These are phyloP conservation scores for Cyanocitta stelleri DNA, from an alignment of 2,113 vertebrate species.

Conservation along the genomic window DNA sequence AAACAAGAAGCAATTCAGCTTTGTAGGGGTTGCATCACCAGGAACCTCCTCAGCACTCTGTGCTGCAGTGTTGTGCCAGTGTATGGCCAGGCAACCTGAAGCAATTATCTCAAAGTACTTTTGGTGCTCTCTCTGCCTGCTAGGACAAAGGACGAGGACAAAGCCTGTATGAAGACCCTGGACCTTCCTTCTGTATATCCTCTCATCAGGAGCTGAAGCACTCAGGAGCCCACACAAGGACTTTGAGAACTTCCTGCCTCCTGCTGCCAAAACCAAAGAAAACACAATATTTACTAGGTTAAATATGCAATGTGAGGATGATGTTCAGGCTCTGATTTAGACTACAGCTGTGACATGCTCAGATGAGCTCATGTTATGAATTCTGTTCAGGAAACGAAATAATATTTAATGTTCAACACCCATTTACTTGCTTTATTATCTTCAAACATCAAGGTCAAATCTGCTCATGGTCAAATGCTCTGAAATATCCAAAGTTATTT, in stretches of 20 bases:
- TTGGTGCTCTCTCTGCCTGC: not conserved
- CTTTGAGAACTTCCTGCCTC: not conserved
- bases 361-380: not conserved
- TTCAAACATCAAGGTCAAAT: slow-evolving; percentile 56
- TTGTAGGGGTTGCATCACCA: not conserved
- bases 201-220: not conserved
- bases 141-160: not conserved
- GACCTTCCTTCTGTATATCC: not conserved
- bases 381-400: slow-evolving; percentile 65
- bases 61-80: not conserved
- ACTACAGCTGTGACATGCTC: not conserved
- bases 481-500: slow-evolving; percentile 38
- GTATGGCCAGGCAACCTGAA: not conserved
- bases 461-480: slow-evolving; percentile 46
- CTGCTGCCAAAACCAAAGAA: not conserved
- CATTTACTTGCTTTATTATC: slow-evolving; percentile 53
- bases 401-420: slow-evolving; percentile 46
- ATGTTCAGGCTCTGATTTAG: not conserved
- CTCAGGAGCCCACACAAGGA: not conserved
- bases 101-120: not conserved
- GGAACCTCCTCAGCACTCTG: not conserved
- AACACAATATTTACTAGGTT: not conserved
- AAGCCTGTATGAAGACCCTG: not conserved
- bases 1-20: not conserved
- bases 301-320: not conserved